These are phyloP conservation scores for Rhinopomastus cyanomelas DNA, from an alignment of 2,113 vertebrate genomes.

Conservation along the genomic window DNA sequence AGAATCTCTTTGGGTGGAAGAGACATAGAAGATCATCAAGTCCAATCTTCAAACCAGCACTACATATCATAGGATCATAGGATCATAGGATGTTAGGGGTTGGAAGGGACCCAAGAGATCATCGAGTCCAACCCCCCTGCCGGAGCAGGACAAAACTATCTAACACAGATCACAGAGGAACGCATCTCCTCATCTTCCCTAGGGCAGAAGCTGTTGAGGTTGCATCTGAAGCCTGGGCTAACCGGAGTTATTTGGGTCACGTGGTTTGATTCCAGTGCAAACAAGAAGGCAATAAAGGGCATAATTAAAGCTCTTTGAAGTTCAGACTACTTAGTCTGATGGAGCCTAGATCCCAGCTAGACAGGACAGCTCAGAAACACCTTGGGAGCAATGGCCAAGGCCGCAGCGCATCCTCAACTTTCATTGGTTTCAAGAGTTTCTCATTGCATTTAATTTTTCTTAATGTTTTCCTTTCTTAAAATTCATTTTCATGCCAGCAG, in stretches of 20 bases:
- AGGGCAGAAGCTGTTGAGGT: rapidly evolving
- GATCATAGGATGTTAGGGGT: too few species aligned
- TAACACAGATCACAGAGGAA: too few species aligned
- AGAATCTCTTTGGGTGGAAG: too few species aligned
- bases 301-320: neutral
- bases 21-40: too few species aligned
- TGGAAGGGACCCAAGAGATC: too few species aligned
- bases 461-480: neutral
- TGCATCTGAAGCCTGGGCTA: neutral
- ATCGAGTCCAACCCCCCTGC: too few species aligned
- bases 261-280: neutral
- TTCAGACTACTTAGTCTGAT: neutral
- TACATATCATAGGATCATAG: too few species aligned
- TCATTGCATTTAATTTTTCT: too few species aligned
- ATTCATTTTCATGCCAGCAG: neutral
- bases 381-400: neutral
- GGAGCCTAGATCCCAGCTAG: neutral
- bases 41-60: too few species aligned
- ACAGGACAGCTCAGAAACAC: neutral
- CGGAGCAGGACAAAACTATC: too few species aligned
- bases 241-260: neutral
- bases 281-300: neutral
- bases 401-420: neutral
- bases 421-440: neutral
- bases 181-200: too few species aligned